Conservation (phyloP, 2,888 invertebrate genomes). For the Dorcus parallelipipedus region DNA sequence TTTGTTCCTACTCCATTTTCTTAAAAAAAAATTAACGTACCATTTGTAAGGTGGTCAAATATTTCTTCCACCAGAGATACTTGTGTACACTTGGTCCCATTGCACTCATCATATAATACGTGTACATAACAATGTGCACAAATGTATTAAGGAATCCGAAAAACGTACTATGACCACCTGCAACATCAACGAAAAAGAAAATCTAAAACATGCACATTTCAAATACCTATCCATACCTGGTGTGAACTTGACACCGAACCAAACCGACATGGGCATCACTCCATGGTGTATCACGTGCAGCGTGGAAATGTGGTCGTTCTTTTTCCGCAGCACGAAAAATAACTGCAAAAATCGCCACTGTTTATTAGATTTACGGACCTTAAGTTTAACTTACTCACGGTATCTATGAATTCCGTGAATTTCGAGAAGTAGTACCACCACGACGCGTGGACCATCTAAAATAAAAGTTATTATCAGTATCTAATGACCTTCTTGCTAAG, state of each 20-base stretch:
- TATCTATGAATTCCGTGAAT: constrained; percentile 94
- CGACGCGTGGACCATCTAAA: constrained; percentile 88
- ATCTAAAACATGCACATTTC: constrained; percentile 6
- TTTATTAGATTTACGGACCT: neutral
- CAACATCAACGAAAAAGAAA: constrained; percentile 19
- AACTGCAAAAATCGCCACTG: constrained; percentile 56
- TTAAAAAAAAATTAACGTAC: constrained; percentile 49
- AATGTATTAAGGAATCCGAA: constrained; percentile 93
- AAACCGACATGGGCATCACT: constrained; percentile 95
- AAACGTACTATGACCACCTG: constrained; percentile 93
- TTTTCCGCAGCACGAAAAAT: constrained; percentile 93
- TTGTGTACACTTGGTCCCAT: constrained; percentile 82
- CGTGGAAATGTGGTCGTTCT: constrained; percentile 88
- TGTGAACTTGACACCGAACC: constrained; percentile 96
- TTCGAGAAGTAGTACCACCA: constrained; percentile 98
- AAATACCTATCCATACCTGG: constrained; percentile 59
- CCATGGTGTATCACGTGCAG: constrained; percentile 96
- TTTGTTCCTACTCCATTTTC: neutral
- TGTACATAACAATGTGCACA: constrained; percentile 96
- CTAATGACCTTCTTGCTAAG: constrained; percentile 7
- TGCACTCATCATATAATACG: constrained; percentile 88
- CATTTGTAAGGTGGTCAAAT: constrained; percentile 90
- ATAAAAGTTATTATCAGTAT: constrained; percentile 5
- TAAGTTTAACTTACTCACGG: constrained; percentile 62
- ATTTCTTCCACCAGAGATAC: constrained; percentile 95